Evolutionary conservation across 1,140 invertebrate genomes (phyloP), one percentile per base, ranked within the genome.

Genomic region (Drosophila santomea): DNA sequence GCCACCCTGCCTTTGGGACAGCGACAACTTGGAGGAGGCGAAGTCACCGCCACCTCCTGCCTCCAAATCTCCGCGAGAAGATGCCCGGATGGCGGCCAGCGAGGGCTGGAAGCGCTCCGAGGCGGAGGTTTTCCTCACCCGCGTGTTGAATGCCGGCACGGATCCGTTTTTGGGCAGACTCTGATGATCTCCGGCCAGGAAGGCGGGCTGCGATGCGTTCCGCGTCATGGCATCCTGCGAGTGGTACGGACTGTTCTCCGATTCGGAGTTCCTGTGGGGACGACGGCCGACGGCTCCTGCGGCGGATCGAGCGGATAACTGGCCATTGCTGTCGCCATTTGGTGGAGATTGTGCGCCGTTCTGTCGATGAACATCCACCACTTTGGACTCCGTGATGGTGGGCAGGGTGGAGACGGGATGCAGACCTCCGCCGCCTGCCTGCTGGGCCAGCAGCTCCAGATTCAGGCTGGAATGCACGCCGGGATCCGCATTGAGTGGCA

Each of bases 391-490:
- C 17, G 96, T 96, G 81, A 98, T 98, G 23, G 97, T 97, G 39
- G 97, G 97, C 57, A 98, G 93, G 2, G 96, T 97, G 47, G 96
- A 96, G 50, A 97, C 96, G 11, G 95, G 93, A 39, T 93, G 94
- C 50, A 94, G 90, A 3, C 93, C 64, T 17, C 63, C 64, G 4
- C 60, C 93, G 92, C 94, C 91, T 0, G 80, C 92, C 93, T 94
- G 91, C 93, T 93, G 89, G 62, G 95, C 95, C 83, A 96, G 93
- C 91, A 96, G 94, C 91, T 98, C 97, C 82, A 98, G 93, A 92
- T 97, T 97, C 71, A 98, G 95, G 82, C 96, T 98, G 11, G 97
- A 98, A 91, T 98, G 97, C 20, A 98, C 97, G 32, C 97, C 97
- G n/a, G 97, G 97, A 93, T 98, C 97, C 38, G 96, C 94, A 93